These are phyloP conservation scores for Spongia lamella DNA, from an alignment of 37 sponge, comb jelly and placozoan genomes.

Conservation along the genomic window DNA sequence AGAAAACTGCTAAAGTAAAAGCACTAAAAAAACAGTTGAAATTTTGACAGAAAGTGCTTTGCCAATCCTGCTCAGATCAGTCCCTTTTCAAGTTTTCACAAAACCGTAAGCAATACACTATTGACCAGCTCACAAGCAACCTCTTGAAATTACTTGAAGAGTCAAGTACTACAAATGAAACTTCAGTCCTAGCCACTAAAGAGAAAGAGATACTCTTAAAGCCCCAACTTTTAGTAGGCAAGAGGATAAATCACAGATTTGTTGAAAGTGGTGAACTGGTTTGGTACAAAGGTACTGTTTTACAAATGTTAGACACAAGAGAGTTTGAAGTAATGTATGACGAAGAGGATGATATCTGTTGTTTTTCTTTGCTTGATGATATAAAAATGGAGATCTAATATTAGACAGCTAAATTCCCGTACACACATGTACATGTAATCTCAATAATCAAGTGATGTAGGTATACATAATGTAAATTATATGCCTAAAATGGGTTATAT, in stretches of 20 bases:
- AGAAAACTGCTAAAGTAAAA: conserved; percentile 10
- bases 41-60: conserved; percentile 35
- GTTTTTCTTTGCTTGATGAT: conserved; percentile 31
- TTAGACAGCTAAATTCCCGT: too few species aligned
- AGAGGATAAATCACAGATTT: conserved; percentile 27
- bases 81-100: conserved; percentile 23
- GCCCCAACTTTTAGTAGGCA: conserved; percentile 14
- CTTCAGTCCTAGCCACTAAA: too few species aligned
- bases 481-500: too few species aligned
- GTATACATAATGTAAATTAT: too few species aligned
- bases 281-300: conserved; percentile 25
- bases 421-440: too few species aligned
- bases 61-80: conserved; percentile 24
- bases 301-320: neutral
- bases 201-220: neutral
- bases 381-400: conserved; percentile 34
- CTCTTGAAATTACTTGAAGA: conserved; percentile 1
- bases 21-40: conserved; percentile 34
- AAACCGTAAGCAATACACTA: neutral
- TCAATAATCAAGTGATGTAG: too few species aligned
- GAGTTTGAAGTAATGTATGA: conserved; percentile 31
- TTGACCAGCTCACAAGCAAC: neutral
- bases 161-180: too few species aligned
- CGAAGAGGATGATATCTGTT: conserved; percentile 26
- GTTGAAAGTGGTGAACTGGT: conserved; percentile 19